Conservation (phyloP, 2,113 vertebrate genomes). For the cattle (Bos taurus) region DNA sequence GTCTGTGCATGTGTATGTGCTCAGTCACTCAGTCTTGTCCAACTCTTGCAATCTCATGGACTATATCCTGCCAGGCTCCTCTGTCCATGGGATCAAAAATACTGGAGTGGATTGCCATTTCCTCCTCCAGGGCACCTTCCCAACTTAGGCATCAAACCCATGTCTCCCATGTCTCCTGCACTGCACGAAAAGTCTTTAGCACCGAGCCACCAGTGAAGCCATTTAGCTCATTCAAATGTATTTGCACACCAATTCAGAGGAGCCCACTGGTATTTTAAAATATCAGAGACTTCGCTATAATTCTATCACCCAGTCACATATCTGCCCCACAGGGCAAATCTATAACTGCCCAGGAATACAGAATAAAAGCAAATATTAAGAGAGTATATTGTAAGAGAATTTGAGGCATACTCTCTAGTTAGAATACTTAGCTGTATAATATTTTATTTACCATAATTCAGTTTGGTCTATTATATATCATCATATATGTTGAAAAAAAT, state of each 20-base stretch:
- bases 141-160: neutral
- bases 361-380: neutral
- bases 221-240: neutral
- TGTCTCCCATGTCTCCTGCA: neutral
- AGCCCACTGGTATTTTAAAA: neutral
- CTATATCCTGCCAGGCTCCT: neutral
- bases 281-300: neutral
- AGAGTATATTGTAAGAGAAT: neutral
- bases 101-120: neutral
- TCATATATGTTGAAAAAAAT: neutral
- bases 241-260: neutral
- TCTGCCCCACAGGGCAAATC: neutral
- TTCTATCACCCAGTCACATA: neutral
- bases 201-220: neutral
- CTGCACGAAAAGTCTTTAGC: rapidly evolving
- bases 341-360: neutral
- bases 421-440: neutral
- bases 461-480: neutral
- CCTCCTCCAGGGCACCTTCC: neutral
- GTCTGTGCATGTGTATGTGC: neutral
- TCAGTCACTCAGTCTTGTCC: neutral
- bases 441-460: neutral
- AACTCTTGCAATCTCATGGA: neutral
- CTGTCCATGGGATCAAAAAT: neutral
- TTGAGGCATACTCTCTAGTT: neutral